Percentiles rank a stretch among this genome's conserved stretches.
Conservation (phyloP, 1,140 invertebrate species). For the Marisa cornuarietis region DNA sequence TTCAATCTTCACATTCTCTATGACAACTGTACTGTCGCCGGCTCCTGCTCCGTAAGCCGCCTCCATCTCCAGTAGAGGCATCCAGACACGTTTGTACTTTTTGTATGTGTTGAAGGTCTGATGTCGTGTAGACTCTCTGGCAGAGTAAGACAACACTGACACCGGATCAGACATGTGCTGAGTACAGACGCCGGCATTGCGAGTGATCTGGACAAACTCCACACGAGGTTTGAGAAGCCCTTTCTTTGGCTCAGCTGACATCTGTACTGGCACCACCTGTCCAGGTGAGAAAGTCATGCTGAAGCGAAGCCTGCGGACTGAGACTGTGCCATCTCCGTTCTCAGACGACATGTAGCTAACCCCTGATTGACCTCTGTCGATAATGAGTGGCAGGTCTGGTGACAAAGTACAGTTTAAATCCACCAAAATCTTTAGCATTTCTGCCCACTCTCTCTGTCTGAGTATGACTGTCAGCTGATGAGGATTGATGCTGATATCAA, state of each 20-base stretch:
- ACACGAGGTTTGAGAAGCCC: conserved; percentile 35
- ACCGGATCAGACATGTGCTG: conserved; percentile 42
- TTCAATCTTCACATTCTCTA: conserved; percentile 22
- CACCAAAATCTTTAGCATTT: conserved; percentile 8
- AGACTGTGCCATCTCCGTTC: conserved; percentile 12
- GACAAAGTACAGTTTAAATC: neutral
- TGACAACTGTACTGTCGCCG: conserved; percentile 29
- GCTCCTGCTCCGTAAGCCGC: conserved; percentile 25
- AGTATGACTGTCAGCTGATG: conserved; percentile 17
- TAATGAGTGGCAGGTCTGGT: neutral
- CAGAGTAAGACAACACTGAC: conserved; percentile 21
- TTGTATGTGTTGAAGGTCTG: conserved; percentile 18
- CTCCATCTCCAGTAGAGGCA: conserved; percentile 43
- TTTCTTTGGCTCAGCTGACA: conserved; percentile 29
- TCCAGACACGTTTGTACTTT: conserved; percentile 36
- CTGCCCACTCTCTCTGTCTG: conserved; percentile 2
- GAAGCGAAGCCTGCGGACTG: conserved; percentile 26
- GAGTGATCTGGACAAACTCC: conserved; percentile 33
- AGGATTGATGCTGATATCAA: conserved; percentile 12
- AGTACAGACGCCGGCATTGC: conserved; percentile 41
- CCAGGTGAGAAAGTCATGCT: conserved; percentile 32
- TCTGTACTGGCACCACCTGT: conserved; percentile 36
- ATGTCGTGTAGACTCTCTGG: conserved; percentile 7
- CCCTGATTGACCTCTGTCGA: neutral
- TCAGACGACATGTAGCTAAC: conserved; percentile 18